These are phyloP conservation scores for Epizoanthus ramosus DNA, from an alignment of 92 coral and sea anemone genomes.

Conservation along the genomic window DNA sequence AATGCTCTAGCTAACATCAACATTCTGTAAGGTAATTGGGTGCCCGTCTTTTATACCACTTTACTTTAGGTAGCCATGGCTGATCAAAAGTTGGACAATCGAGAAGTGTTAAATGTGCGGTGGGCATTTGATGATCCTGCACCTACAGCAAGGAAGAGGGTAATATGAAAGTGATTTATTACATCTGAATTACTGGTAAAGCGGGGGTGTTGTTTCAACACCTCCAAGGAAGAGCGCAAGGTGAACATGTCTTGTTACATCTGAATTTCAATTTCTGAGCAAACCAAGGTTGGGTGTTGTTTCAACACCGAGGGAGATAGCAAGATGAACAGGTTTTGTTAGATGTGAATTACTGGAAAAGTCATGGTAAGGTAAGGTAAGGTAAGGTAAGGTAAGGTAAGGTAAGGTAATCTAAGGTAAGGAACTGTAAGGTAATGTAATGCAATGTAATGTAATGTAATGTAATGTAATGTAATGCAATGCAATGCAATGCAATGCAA, in stretches of 20 bases:
- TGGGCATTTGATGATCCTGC: conserved; percentile 99
- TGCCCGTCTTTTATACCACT: not conserved
- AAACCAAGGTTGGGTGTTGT: too few relatives aligned
- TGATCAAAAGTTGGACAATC: conserved; percentile 82
- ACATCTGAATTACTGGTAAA: not conserved
- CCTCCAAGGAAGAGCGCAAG: not conserved
- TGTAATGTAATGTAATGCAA: too few relatives aligned
- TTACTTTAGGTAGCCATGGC: conserved; percentile 87
- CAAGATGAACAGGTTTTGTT: too few relatives aligned
- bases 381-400: too few relatives aligned
- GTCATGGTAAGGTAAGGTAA: too few relatives aligned
- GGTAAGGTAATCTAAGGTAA: too few relatives aligned
- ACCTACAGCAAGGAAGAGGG: conserved; percentile 83
- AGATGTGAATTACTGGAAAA: too few relatives aligned
- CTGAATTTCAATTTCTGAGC: too few relatives aligned
- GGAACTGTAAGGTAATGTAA: too few relatives aligned
- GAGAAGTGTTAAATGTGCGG: conserved; percentile 87
- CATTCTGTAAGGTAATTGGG: not conserved
- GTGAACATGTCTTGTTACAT: conserved; percentile 1
- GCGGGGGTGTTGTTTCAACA: not conserved
- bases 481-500: too few relatives aligned
- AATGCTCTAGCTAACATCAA: not conserved
- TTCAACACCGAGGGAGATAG: too few relatives aligned
- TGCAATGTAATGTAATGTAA: too few relatives aligned
- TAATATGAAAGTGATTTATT: conserved; percentile 1